phyloP scores from a whole-genome alignment of 2,797 vertebrate species.

The Pogoniulus pusillus region DNA sequence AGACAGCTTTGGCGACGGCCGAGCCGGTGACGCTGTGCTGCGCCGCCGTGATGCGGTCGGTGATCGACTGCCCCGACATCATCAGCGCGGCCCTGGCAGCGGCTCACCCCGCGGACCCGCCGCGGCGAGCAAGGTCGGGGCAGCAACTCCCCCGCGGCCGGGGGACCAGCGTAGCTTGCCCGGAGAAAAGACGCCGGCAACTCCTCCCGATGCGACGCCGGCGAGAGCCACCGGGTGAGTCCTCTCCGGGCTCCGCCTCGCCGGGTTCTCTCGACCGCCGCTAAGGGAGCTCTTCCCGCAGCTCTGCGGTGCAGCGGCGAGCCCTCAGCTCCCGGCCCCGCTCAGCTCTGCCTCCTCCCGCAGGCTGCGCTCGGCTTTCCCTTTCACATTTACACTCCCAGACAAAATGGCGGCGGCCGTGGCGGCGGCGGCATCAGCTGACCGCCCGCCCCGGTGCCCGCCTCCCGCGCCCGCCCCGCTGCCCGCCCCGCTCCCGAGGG shows the following conservation, averaged over 20 bases:
- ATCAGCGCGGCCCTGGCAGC: constrained; percentile 13
- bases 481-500: not conserved
- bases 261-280: not conserved
- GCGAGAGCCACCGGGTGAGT: not conserved
- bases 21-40: constrained; percentile 96
- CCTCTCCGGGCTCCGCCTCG: not conserved
- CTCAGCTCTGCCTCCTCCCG: not conserved
- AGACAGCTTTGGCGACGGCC: constrained; percentile 88
- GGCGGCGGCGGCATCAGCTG: constrained; percentile 32
- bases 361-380: not conserved
- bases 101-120: not conserved
- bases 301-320: constrained; percentile 66
- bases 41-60: constrained; percentile 92
- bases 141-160: not conserved
- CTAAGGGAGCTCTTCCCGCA: not conserved
- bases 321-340: constrained; percentile 72
- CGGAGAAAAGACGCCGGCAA: not conserved
- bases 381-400: constrained; percentile 47
- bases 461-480: not conserved
- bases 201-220: not conserved
- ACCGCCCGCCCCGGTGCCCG: not conserved
- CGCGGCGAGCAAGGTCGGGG: not conserved
- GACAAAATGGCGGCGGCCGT: constrained; percentile 61
- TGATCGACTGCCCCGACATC: constrained; percentile 93
- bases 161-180: not conserved